Evolutionary conservation across 2,797 vertebrate species (phyloP).

Genomic region (Miichthys miiuy): DNA sequence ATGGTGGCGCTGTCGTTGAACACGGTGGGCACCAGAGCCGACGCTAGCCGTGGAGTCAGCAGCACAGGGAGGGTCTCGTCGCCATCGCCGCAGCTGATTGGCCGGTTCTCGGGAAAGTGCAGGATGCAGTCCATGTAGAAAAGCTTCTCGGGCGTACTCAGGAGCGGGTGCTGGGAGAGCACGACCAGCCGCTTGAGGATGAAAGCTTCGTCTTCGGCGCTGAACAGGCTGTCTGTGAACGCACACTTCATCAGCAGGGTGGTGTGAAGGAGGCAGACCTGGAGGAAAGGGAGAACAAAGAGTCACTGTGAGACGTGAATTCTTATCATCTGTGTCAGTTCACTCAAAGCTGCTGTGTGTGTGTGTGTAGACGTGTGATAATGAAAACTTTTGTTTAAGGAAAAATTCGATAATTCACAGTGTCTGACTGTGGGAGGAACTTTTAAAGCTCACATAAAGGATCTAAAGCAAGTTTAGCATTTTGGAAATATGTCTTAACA

Average conservation of each 20-base stretch:
- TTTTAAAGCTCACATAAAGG: neutral
- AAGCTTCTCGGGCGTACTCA: slow-evolving; percentile 83
- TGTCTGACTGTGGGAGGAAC: no score
- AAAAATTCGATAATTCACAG: neutral
- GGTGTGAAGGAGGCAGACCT: slow-evolving; percentile 86
- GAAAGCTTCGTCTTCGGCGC: slow-evolving; percentile 89
- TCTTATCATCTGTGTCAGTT: neutral
- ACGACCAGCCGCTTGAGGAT: slow-evolving; percentile 87
- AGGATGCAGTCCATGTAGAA: slow-evolving; percentile 91
- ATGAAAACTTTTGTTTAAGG: neutral
- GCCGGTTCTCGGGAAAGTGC: slow-evolving; percentile 92
- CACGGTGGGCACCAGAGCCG: slow-evolving; percentile 86
- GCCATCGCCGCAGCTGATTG: slow-evolving; percentile 80
- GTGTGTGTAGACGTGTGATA: neutral
- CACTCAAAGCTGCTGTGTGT: neutral
- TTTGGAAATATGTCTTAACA: neutral
- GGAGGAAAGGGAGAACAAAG: neutral
- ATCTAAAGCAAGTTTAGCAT: neutral
- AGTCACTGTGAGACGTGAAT: neutral
- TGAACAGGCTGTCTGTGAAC: slow-evolving; percentile 93
- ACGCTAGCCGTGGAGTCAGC: slow-evolving; percentile 84
- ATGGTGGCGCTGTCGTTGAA: slow-evolving; percentile 87
- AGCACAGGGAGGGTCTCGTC: slow-evolving; percentile 88
- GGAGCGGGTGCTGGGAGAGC: slow-evolving; percentile 89
- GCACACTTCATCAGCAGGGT: slow-evolving; percentile 89